Conservation (phyloP, 1,140 invertebrate genomes). For the Thereuonema tuberculata region DNA sequence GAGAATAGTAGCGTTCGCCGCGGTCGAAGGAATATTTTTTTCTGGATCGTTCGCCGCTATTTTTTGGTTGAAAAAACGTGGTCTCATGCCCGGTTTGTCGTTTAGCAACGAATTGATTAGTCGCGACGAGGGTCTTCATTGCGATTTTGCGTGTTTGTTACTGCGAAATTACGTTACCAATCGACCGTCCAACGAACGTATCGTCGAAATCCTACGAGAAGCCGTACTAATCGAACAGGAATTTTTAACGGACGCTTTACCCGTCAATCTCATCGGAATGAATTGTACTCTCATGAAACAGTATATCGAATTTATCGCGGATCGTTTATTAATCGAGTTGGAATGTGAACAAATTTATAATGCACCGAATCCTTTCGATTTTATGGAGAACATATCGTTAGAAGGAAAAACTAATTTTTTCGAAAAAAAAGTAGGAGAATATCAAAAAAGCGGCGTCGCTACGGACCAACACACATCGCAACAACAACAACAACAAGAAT, state of each 20-base stretch:
- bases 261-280: conserved; percentile 92
- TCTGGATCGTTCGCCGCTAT: too few relatives aligned
- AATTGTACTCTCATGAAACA: conserved; percentile 88
- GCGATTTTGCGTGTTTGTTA: conserved; percentile 96
- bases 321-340: conserved; percentile 78
- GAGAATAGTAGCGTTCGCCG: too few relatives aligned
- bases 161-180: conserved; percentile 90
- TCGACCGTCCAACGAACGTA: conserved; percentile 61
- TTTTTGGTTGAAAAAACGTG: too few relatives aligned
- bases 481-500: too few relatives aligned
- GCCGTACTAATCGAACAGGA: conserved; percentile 95
- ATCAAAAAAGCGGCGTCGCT: too few relatives aligned
- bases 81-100: too few relatives aligned
- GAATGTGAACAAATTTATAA: conserved; percentile 78
- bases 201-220: conserved; percentile 75
- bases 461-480: too few relatives aligned
- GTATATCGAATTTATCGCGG: conserved; percentile 99
- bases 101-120: too few relatives aligned
- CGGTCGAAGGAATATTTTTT: too few relatives aligned
- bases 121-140: conserved; percentile 96
- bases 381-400: conserved; percentile 97
- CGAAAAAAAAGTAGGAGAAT: conserved; percentile 97
- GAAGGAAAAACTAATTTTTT: conserved; percentile 99
- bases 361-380: conserved; percentile 92
- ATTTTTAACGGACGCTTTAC: conserved; percentile 92